phyloP scores from a whole-genome alignment of 1,140 invertebrate species.

The Gonatopus flavifemur region DNA sequence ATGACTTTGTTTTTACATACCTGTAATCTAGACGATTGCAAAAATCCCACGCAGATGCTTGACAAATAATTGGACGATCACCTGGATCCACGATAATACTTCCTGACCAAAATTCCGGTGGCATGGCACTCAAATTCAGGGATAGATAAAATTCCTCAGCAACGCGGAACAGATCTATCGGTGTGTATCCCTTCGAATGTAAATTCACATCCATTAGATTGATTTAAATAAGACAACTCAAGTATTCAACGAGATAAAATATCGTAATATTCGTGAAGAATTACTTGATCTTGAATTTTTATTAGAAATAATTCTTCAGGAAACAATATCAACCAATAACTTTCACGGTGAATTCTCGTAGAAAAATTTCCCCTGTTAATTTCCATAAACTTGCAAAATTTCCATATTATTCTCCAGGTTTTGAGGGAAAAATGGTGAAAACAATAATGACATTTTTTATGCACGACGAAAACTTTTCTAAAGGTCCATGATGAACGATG shows the following conservation, averaged over 20 bases:
- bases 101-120: conserved; percentile 78
- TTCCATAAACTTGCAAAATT: too few relatives aligned
- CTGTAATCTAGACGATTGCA: conserved; percentile 84
- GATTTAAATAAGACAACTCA: conserved; percentile 14
- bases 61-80: conserved; percentile 76
- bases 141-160: conserved; percentile 85
- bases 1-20: conserved; percentile 36
- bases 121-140: conserved; percentile 79
- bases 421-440: too few relatives aligned
- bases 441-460: too few relatives aligned
- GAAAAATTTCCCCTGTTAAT: too few relatives aligned
- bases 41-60: conserved; percentile 92
- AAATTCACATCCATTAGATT: conserved; percentile 15
- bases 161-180: conserved; percentile 74
- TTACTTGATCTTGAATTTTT: conserved; percentile 1
- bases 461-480: too few relatives aligned
- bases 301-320: not conserved
- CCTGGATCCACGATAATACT: conserved; percentile 76
- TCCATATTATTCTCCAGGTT: too few relatives aligned
- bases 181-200: conserved; percentile 73
- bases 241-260: too few relatives aligned
- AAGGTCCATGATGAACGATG: too few relatives aligned
- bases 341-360: too few relatives aligned
- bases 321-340: too few relatives aligned
- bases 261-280: not conserved